phyloP scores from a whole-genome alignment of 2,113 vertebrate genomes.

The Neolamprologus fasciatus region DNA sequence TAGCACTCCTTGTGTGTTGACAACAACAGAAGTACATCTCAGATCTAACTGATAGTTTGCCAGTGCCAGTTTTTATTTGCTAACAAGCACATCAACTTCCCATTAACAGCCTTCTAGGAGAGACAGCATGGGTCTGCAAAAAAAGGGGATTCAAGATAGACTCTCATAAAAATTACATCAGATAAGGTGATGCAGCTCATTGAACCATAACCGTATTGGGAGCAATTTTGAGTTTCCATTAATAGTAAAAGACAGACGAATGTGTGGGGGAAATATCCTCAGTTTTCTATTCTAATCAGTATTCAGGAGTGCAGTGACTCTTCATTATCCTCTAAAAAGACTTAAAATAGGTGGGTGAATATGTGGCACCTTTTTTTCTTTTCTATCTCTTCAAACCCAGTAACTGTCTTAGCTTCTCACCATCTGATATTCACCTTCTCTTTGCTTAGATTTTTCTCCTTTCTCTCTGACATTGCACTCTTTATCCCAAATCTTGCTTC shows the following conservation, averaged over 20 bases:
- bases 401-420: not conserved
- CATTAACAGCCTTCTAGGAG: conserved; percentile 22
- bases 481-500: conserved; percentile 30
- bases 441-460: not conserved
- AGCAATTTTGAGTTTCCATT: conserved; percentile 44
- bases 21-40: conserved; percentile 31
- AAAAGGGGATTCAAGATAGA: conserved; percentile 17
- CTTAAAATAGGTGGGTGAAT: conserved; percentile 7
- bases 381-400: not conserved
- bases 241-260: conserved; percentile 22
- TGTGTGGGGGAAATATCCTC: conserved; percentile 9
- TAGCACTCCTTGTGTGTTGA: not conserved
- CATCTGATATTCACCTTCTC: conserved; percentile 5
- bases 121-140: conserved; percentile 7
- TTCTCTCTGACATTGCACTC: conserved; percentile 15
- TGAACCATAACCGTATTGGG: conserved; percentile 19
- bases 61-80: conserved; percentile 39
- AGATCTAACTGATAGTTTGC: conserved; percentile 25
- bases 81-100: conserved; percentile 49
- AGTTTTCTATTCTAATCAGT: conserved; percentile 29
- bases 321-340: conserved; percentile 15
- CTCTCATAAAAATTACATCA: conserved; percentile 49
- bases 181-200: conserved; percentile 40
- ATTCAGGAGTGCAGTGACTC: conserved; percentile 3
- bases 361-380: not conserved